phyloP scores from a whole-genome alignment of 2,113 vertebrate species.

The Trochalopteron elliotii region DNA sequence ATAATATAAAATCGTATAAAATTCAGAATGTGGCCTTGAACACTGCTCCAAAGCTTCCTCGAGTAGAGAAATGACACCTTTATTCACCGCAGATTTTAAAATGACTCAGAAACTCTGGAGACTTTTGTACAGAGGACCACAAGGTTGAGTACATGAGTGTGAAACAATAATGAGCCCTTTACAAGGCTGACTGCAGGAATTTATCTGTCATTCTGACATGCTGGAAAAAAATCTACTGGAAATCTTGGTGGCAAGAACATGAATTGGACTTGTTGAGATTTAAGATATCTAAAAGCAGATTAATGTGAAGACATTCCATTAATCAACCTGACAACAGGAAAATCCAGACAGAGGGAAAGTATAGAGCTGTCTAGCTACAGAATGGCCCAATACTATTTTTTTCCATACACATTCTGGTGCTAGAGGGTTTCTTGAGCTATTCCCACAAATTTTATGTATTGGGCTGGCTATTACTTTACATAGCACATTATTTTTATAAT shows the following conservation, averaged over 20 bases:
- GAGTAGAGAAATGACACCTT: background rate
- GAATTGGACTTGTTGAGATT: slow-evolving; percentile 73
- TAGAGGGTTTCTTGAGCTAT: background rate
- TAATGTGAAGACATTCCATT: slow-evolving; percentile 64
- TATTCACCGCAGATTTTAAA: slow-evolving; percentile 21
- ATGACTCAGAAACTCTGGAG: background rate
- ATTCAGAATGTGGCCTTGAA: background rate
- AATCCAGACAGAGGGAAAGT: slow-evolving; percentile 19
- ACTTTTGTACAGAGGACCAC: slow-evolving; percentile 18
- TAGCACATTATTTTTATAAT: background rate
- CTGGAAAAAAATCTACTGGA: slow-evolving; percentile 69
- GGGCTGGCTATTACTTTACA: background rate
- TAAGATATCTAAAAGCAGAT: slow-evolving; percentile 73
- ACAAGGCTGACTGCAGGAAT: slow-evolving; percentile 37
- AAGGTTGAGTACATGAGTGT: slow-evolving; percentile 11
- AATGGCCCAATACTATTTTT: background rate
- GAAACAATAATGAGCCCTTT: slow-evolving; percentile 67
- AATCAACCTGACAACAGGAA: slow-evolving; percentile 68
- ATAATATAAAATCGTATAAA: background rate
- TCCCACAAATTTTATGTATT: background rate
- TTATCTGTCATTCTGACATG: slow-evolving; percentile 75
- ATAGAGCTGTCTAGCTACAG: slow-evolving; percentile 21
- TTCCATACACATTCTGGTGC: background rate
- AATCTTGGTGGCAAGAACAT: slow-evolving; percentile 74
- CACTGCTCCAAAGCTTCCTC: background rate